Percentiles rank a stretch among this genome's conserved stretches.
These are phyloP conservation scores for Unio delphinus DNA, from an alignment of 2,888 invertebrate species.

Conservation along the genomic window DNA sequence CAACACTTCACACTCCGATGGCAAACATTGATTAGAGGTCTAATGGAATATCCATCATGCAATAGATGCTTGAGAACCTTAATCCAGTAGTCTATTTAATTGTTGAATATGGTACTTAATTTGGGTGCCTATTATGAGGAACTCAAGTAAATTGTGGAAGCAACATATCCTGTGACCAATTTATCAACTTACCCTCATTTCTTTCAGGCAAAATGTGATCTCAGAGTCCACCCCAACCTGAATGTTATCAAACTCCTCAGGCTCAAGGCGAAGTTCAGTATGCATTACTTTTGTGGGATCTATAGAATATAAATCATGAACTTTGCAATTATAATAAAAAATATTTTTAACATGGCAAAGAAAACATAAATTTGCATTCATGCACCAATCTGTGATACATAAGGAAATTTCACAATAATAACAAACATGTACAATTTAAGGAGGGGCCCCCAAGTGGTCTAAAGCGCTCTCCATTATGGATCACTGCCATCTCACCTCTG, in stretches of 20 bases:
- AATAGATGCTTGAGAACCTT: too few relatives aligned
- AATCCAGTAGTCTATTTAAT: too few relatives aligned
- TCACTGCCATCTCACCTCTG: too few relatives aligned
- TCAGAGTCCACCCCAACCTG: conserved; percentile 78
- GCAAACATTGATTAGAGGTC: too few relatives aligned
- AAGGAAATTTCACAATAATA: conserved; percentile 1
- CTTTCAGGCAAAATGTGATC: conserved; percentile 89
- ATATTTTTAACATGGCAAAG: neutral
- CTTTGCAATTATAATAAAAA: neutral
- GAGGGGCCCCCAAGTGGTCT: too few relatives aligned
- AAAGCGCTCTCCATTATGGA: too few relatives aligned
- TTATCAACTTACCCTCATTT: conserved; percentile 77
- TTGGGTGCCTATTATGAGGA: too few relatives aligned
- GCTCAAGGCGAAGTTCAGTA: conserved; percentile 83
- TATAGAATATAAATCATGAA: conserved; percentile 60
- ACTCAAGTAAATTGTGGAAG: neutral
- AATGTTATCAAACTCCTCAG: conserved; percentile 83
- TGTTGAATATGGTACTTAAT: too few relatives aligned
- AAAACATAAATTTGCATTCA: neutral
- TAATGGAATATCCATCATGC: too few relatives aligned
- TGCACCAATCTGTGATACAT: neutral
- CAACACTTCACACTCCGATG: too few relatives aligned
- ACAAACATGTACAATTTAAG: neutral
- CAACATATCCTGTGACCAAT: neutral
- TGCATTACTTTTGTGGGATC: conserved; percentile 80